Conservation (phyloP, 2,113 vertebrate species). For the Fulmarus glacialis region DNA sequence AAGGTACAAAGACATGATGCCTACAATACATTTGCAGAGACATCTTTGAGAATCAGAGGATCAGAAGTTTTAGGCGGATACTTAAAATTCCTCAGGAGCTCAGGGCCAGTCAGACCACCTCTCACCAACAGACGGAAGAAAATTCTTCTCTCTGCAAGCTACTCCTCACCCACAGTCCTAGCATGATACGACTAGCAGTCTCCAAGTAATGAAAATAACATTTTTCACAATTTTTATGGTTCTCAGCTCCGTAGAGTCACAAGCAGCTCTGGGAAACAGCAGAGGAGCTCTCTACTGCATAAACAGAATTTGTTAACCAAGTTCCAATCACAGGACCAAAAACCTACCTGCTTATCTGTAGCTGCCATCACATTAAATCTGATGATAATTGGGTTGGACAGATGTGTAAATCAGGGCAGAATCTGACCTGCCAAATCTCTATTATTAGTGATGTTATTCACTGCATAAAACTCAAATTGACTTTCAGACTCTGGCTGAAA, state of each 20-base stretch:
- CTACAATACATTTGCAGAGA: neutral
- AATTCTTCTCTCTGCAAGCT: neutral
- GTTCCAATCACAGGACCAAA: neutral
- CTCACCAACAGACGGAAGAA: neutral
- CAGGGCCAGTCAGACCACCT: neutral
- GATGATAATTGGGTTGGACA: neutral
- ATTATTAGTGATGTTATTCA: neutral
- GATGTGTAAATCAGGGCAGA: neutral
- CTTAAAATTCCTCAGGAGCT: neutral
- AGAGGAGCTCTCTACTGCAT: neutral
- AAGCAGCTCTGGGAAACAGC: neutral
- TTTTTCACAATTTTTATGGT: neutral
- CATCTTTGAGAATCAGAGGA: neutral
- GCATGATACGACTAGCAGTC: accelerated
- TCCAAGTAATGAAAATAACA: neutral
- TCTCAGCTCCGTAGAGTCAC: neutral
- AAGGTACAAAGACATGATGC: neutral
- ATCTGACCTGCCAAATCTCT: neutral
- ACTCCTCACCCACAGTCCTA: neutral
- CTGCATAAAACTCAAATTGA: neutral
- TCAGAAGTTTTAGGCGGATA: neutral
- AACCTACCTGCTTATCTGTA: neutral
- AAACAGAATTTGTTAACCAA: neutral
- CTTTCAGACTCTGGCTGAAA: neutral
- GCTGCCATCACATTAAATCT: neutral